phyloP scores from a whole-genome alignment of 2,113 vertebrate species.

The Chaetodon trifascialis region DNA sequence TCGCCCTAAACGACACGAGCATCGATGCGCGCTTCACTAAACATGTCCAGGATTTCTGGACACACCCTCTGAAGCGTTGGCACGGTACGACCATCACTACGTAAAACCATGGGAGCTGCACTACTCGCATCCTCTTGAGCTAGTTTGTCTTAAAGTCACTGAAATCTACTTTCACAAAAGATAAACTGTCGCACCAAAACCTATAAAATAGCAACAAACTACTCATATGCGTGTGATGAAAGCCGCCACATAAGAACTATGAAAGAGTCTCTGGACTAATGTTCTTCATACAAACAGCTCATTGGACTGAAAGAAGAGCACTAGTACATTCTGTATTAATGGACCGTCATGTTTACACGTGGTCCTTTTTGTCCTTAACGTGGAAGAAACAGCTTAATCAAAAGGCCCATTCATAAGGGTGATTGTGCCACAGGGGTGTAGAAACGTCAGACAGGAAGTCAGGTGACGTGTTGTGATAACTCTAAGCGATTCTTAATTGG shows the following conservation, averaged over 20 bases:
- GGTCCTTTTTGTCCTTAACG: neutral
- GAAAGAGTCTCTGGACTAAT: neutral
- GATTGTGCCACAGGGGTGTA: neutral
- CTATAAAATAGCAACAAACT: too few species aligned
- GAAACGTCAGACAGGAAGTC: neutral
- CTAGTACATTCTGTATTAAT: neutral
- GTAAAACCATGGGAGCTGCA: neutral
- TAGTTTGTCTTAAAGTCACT: neutral
- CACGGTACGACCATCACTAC: too few species aligned
- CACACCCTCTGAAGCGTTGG: too few species aligned
- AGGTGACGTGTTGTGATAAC: neutral
- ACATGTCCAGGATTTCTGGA: too few species aligned
- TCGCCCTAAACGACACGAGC: too few species aligned
- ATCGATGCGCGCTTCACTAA: too few species aligned
- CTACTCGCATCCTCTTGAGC: neutral
- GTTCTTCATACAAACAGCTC: neutral
- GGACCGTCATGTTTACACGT: neutral
- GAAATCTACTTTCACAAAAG: neutral
- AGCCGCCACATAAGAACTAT: neutral
- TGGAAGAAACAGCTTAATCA: too few species aligned
- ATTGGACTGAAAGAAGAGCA: neutral
- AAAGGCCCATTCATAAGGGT: neutral
- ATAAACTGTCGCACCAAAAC: neutral
- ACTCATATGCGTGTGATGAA: neutral
- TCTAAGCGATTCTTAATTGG: neutral